Base-by-base conservation (phyloP, 2,888 invertebrate genomes). In the Drosophila merina region DNA sequence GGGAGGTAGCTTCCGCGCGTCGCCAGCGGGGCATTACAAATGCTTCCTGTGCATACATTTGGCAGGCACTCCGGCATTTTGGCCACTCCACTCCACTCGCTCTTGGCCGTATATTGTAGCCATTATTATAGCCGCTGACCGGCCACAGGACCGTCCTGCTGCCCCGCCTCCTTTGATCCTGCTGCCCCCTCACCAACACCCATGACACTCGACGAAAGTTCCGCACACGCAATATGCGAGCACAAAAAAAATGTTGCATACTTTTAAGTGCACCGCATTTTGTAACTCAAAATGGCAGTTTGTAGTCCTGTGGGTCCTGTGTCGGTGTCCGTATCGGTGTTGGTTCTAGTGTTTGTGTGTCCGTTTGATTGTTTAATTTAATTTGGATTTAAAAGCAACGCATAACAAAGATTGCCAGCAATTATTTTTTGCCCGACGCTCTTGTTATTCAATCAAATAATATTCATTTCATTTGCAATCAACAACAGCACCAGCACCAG, bases 41-140 rank as follows among this genome's bases (percentile, higher is more conserved):
- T 82, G 82, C 78, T 82, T 86, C 85, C 85, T 80, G 78, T 77
- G 81, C 85, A 84, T 86, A 86, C 83, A 86, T 81, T 86, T 81
- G 80, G 84, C 79, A 84, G 81, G 71, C 42, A 48, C 47, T 51
- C n/a, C 30, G 9, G 33, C 9, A 6, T 8, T 40, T 14, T 40
- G 9, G 36, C 31, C 42, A 9, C 12, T 25, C 25, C 10, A 0
- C 33, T 12, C n/a, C 10, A 25, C 25, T 3, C 28, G 31, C 36
- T 36, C 25, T 30, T 40, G 14, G 30, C 8, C 52, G 45, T 60
- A 38, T 58, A 62, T 67, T 59, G 59, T 33, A 56, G 59, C 68
- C 57, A 67, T 76, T 85, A 76, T 76, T 79, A 57, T 68, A 72
- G 68, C 60, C 76, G 72, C 63, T 78, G 86, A 85, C 86, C 82